Base-by-base conservation (phyloP, 1,140 invertebrate species). In the Philopotamus ludificatus region DNA sequence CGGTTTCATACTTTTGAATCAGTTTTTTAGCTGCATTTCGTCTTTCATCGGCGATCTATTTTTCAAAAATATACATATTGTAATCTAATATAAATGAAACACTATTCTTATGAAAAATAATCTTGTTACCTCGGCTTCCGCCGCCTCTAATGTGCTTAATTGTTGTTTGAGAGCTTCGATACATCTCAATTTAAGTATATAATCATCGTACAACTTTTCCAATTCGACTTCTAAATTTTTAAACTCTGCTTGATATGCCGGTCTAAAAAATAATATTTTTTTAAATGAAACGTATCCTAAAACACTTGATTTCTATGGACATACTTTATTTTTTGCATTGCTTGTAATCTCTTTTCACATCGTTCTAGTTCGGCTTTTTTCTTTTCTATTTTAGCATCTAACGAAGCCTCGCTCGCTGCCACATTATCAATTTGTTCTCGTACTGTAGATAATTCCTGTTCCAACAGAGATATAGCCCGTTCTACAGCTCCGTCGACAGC, bases 241-340 rank as follows among this genome's bases (percentile, higher is more conserved):
- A 77, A 97, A 95, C 77, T 99, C 97, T 73, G 97, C 92, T 86
- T 98, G 91, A 76, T 97, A 98, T 0, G 95, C 95, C 2, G 97
- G 97, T 44, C 97, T 93, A 70, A 12, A 8, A 66, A 50, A 62
- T 23, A 55, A 65, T 22, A 65, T 53, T 4, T n/a, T 2, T 15
- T 44, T 44, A 44, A 12, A 2, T 18, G 20, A 3, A 50, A 18
- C 28, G 28, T 34, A 34, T 34, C 28, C 4, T 34, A 50, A 4
- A 50, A 21, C 2, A 18, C 3, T 50, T 18, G 47, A 3, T 44
- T 12, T 44, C 20, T 4, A 50, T 50, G 3, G 15, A 50, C 18
- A 22, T 72, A 90, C 89, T 88, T 86, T 39, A 98, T 95, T 87
- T 95, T 95, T 76, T 94, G 92, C 71, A 99, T 82, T 0, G 96